Evolutionary conservation across 2,113 vertebrate genomes (phyloP), one percentile per base, ranked within the genome.

Genomic region (Sylvia atricapilla): DNA sequence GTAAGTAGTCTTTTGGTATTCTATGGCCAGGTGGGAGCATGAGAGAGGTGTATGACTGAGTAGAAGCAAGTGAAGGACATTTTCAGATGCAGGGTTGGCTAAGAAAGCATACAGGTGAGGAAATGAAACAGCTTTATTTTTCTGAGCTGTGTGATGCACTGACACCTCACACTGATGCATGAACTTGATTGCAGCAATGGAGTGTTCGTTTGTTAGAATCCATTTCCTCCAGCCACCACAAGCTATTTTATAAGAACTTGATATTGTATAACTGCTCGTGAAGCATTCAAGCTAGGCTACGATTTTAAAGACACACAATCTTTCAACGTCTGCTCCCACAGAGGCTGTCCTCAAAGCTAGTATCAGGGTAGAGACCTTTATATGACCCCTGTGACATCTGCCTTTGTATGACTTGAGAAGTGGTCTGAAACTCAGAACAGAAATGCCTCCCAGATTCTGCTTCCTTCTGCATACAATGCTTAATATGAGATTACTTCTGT

Each of bases 331-430:
- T 80, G 63, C 22, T 94, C 55, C 49, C 46, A 37, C 16, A n/a
- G 25, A 88, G 23, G 21, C 10, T 58, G 21, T 86, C 43, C 64
- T 90, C 56, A 89, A 74, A 75, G 55, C 27, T 18, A 2, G 18
- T 81, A 44, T 78, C 58, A 56, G 66, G 47, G 33, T 31, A 25
- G 67, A 94, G 88, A 88, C 83, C 33, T 94, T 77, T 74, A 12
- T 47, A 55, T 75, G 90, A 93, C 89, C 79, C n/a, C 79, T 24
- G 10, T 37, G 92, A 92, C 85, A 90, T 93, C 37, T 86, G 64
- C 30, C 72, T 70, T 86, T 86, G 46, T 86, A 77, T 60, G 76
- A 86, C 76, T 92, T 89, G 30, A 88, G 64, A 90, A 93, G 30
- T 67, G n/a, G 59, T 33, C 13, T 17, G 55, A 64, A 46, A 64